Evolutionary conservation across 2,113 vertebrate species (phyloP), one percentile per base, ranked within the genome.

Genomic region (Hepsetus odoe): DNA sequence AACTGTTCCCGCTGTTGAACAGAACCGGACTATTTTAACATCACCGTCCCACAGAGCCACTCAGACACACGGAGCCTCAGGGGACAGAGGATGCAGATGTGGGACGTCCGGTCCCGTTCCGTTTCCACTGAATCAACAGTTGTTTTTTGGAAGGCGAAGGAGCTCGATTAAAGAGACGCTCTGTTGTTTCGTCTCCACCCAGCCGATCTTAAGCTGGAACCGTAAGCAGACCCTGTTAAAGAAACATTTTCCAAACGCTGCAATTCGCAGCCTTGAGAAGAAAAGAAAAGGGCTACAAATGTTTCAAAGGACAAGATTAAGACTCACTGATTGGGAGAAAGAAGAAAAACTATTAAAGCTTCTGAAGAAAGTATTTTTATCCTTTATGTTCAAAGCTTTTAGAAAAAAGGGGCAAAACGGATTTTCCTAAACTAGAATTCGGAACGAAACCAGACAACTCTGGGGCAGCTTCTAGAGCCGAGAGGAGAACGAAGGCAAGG

Each of bases 391-490:
- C 93, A 91, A 93, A 92, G 91, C 93, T 92, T 95, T 94, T 11
- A 49, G 5, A 13, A 49, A 49, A 49, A 53, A 9, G 24, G 7
- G 42, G 42, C 2, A 44, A 14, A 12, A 44, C 12, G 1, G 9
- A 22, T n/a, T 93, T 94, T 92, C 90, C 93, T 95, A 94, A 94
- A 94, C 94, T 95, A 94, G 94, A 93, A 94, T 94, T 93, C 92
- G 93, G 94, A 92, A 92, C 91, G 94, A 94, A 95, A 95, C 94
- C 94, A 95, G 93, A 95, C 93, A 92, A 94, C n/a, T 94, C 94
- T 94, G 93, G 94, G 92, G 92, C 92, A 92, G 93, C 94, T 94
- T 93, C 94, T 94, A 94, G 93, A 93, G 93, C 92, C 93, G 92
- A 92, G 92, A 93, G 92, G 91, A 90, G 91, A n/a, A 95, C 90